Base-by-base conservation (phyloP, 2,888 invertebrate species). In the Hirudinaria manillensis region DNA sequence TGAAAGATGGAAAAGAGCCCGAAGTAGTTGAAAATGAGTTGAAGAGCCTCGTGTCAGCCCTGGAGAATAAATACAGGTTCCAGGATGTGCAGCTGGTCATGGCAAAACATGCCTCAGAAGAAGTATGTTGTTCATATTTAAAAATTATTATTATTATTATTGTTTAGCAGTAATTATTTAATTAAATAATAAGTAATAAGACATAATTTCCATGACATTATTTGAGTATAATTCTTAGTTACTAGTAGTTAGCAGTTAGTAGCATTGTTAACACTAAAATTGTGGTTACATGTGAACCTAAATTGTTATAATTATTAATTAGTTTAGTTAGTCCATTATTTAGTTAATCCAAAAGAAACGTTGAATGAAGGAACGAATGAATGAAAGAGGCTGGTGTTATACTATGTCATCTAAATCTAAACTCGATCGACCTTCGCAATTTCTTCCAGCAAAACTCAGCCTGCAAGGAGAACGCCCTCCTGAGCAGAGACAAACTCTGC, bases 21-120 rank as follows among this genome's bases (percentile, higher is more conserved):
- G 77, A 78, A 67, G 79, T 78, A 45, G 21, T 72, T 36, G 72
- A 77, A 32, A 61, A 95, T 83, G 95, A 95, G 82, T 91, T 93
- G 0, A 95, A 96, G 86, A 90, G 91, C 0, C 95, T 95, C 82
- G 92, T 96, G 85, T 94, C 94, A 83, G 89, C 94, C 74, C 87
- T 96, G 65, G 96, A 97, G 85, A 89, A 91, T 0, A 96, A 96
- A 83, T 97, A 94, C 85, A 88, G 92, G 0, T 91, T 94, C 74
- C 87, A 98, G 77, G 95, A 97, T 86, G 93, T 98, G 76, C 94
- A 94, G n/a, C 91, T 92, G 68, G 94, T 95, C 83, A 93, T 98
- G 45, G 94, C 94, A 83, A 93, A 94, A 84, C 89, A 93, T 79
- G 96, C 96, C 74, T 93, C 92, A 3, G 92, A 93, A 3, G 95